phyloP scores from a whole-genome alignment of 2,797 vertebrate species.

The Scolopax bukidnonensis region DNA sequence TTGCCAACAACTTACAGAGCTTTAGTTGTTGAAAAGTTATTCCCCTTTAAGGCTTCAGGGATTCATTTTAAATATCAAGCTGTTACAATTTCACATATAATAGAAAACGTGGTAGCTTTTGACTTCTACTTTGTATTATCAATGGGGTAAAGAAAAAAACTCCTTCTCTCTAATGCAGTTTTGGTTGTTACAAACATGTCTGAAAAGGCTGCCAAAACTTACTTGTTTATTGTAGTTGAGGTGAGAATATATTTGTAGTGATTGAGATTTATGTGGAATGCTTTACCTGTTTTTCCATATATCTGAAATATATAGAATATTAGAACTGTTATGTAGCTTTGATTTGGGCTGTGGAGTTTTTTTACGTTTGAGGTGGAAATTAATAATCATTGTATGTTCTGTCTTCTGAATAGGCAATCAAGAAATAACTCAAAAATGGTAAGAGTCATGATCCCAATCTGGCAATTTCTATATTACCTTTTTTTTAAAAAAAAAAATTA shows the following conservation, averaged over 20 bases:
- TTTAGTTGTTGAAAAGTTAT: not conserved
- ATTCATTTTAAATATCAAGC: not conserved
- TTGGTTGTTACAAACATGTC: not conserved
- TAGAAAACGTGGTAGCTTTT: not conserved
- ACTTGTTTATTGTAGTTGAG: not conserved
- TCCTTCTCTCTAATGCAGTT: not conserved
- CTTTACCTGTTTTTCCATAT: not conserved
- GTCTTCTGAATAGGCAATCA: not conserved
- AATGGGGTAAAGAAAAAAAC: not conserved
- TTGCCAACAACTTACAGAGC: not conserved
- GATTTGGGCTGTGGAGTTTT: accelerated
- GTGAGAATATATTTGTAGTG: not conserved
- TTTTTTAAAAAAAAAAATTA: too few species aligned
- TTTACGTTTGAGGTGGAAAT: not conserved
- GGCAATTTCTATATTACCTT: not conserved
- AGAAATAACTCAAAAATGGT: not conserved
- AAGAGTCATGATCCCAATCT: not conserved
- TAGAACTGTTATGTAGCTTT: not conserved
- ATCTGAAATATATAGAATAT: not conserved
- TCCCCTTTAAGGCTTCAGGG: not conserved
- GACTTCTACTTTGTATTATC: not conserved
- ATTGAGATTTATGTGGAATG: not conserved
- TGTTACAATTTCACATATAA: not conserved
- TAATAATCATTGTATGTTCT: not conserved
- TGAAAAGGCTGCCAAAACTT: not conserved